Percentiles rank a stretch among this genome's conserved stretches.
Conservation (phyloP, 2,113 vertebrate species). For the Tragelaphus buxtoni region DNA sequence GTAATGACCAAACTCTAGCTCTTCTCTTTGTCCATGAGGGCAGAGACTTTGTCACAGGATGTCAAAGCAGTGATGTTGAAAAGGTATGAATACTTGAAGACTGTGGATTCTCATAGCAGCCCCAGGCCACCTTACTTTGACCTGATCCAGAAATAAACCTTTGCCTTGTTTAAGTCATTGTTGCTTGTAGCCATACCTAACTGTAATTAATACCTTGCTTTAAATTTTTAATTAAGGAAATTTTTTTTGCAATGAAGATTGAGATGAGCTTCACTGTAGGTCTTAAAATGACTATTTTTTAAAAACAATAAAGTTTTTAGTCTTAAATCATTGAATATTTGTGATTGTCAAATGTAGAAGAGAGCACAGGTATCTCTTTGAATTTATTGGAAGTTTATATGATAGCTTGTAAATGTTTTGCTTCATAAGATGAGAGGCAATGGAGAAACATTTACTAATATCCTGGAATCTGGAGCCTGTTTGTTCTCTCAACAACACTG, state of each 20-base stretch:
- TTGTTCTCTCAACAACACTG: neutral
- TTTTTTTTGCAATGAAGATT: neutral
- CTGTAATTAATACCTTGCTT: neutral
- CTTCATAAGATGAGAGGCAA: neutral
- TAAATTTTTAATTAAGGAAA: neutral
- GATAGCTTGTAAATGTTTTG: neutral
- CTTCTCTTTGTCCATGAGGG: neutral
- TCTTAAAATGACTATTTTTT: neutral
- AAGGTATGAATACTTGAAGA: neutral
- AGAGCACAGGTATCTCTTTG: neutral
- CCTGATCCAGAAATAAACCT: neutral
- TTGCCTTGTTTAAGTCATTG: neutral
- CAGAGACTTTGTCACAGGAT: neutral
- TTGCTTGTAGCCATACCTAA: neutral
- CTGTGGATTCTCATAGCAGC: neutral
- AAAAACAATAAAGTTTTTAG: neutral
- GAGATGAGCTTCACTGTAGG: neutral
- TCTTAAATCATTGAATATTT: constrained; percentile 18
- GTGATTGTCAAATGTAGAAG: neutral
- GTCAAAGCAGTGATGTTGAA: neutral
- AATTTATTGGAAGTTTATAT: neutral
- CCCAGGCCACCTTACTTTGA: neutral
- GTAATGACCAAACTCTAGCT: neutral
- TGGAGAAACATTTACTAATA: neutral
- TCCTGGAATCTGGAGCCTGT: neutral